Base-by-base conservation (phyloP, 2,113 vertebrate species). In the Solenodon paradoxus region DNA sequence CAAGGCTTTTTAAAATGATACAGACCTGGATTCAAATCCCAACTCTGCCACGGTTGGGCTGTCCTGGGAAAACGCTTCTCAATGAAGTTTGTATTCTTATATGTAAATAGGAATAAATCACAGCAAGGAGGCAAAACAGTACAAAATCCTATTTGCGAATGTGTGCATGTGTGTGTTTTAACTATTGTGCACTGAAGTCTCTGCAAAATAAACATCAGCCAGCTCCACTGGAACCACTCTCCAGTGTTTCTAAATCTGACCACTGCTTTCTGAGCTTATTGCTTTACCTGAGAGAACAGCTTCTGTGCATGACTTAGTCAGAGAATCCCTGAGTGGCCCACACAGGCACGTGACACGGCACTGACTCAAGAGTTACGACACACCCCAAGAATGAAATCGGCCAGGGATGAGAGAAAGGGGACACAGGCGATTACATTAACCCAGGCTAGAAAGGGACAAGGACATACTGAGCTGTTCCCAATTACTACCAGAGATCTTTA, bases 131-230 rank as follows among this genome's bases (percentile, higher is more conserved):
- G 51, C 9, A 53, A 55, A 51, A 79, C 9, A 82, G 38, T 59
- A n/a, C 20, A 20, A 40, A 61, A 51, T 24, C 24, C 19, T 22
- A 35, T 15, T 32, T 26, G 3, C 11, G 16, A 64, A 7, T 28
- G 9, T 10, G 13, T n/a, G 30, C 9, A 3, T 1, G 1, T n/a
- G 26, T 22, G 17, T 1, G 0, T 4, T 26, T 20, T 19, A 0
- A 3, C 16, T 64, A 32, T 4, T 26, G 28, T 19, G 30, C 51
- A 55, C 49, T 69, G 45, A 79, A 47, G 64, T n/a, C 55, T 80
- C 78, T 59, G 74, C 15, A n/a, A 74, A 32, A 47, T 7, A 16
- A 42, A 80, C 42, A 19, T 22, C 35, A 30, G 63, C 10, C 11
- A 49, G 59, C 38, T 59, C 45, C 13, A 30, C 38, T n/a, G 35